Conservation (phyloP, 2,113 vertebrate genomes). For the Vidua chalybeata region DNA sequence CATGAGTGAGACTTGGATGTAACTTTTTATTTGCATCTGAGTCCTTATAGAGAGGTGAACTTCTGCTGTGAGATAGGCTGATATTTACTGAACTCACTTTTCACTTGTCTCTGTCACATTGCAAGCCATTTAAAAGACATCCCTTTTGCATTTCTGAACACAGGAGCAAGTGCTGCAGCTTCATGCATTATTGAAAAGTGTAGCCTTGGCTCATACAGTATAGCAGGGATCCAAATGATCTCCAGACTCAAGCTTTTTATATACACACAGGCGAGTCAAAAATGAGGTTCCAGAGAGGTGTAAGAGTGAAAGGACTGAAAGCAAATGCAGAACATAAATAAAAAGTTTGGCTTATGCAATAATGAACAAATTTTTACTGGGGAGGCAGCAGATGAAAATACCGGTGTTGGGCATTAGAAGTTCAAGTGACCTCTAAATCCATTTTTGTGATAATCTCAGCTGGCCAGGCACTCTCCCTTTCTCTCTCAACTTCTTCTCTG, state of each 20-base stretch:
- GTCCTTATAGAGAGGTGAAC: neutral
- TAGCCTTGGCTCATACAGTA: conserved; percentile 2
- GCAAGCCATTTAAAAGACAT: conserved; percentile 31
- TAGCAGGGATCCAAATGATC: conserved; percentile 31
- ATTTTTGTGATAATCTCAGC: neutral
- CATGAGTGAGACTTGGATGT: conserved; percentile 21
- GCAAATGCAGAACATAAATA: conserved; percentile 4
- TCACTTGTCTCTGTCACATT: conserved; percentile 21
- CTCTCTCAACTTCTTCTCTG: neutral
- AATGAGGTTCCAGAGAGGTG: neutral
- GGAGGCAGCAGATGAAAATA: neutral
- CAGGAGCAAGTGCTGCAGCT: conserved; percentile 33
- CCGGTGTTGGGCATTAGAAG: neutral
- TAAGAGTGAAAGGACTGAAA: neutral
- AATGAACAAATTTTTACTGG: neutral
- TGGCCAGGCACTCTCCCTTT: neutral
- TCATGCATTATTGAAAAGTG: conserved; percentile 68
- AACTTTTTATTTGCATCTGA: conserved; percentile 16
- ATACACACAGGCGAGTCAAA: neutral
- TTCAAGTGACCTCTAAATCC: neutral
- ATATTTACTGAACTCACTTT: conserved; percentile 58
- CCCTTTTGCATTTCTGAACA: conserved; percentile 57
- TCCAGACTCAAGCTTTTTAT: neutral
- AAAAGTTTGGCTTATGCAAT: neutral
- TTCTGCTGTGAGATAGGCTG: conserved; percentile 52